Percentiles rank a stretch among this genome's conserved stretches.
These are phyloP conservation scores for Lagopus leucura DNA, from an alignment of 2,113 vertebrate genomes.

Conservation along the genomic window DNA sequence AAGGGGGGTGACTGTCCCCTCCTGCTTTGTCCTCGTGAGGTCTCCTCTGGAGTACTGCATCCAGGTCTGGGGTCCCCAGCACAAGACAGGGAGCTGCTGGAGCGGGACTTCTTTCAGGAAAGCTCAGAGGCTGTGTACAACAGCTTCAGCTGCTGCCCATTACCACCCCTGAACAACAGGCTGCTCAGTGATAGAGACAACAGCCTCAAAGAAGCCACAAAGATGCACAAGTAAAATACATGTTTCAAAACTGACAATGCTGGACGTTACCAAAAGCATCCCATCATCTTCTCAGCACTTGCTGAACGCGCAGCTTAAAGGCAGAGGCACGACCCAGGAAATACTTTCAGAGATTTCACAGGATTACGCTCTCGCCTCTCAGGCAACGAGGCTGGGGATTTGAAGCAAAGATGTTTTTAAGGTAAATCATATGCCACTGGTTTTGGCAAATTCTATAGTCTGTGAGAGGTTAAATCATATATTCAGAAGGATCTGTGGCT, in stretches of 20 bases:
- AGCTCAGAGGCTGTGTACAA: not conserved
- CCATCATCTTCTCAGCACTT: not conserved
- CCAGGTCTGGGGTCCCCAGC: too few species aligned
- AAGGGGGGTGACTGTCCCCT: too few species aligned
- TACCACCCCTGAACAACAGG: not conserved
- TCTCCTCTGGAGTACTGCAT: too few species aligned
- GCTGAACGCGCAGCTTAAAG: not conserved
- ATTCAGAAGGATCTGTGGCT: not conserved
- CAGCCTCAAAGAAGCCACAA: not conserved
- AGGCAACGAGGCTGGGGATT: accelerated
- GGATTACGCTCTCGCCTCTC: not conserved
- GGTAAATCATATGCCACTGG: not conserved
- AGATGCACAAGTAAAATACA: not conserved
- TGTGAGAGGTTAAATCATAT: not conserved
- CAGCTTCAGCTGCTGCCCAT: not conserved
- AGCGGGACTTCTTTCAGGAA: not conserved
- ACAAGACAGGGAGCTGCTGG: too few species aligned
- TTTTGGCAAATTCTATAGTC: not conserved
- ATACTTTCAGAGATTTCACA: accelerated
- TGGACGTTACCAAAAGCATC: not conserved
- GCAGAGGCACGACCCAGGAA: not conserved
- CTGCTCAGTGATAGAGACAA: accelerated
- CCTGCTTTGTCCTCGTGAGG: too few species aligned
- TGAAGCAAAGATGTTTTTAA: not conserved
- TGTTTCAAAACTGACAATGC: not conserved